Conservation (phyloP, 2,888 invertebrate genomes). For the Plagiodera versicolora region DNA sequence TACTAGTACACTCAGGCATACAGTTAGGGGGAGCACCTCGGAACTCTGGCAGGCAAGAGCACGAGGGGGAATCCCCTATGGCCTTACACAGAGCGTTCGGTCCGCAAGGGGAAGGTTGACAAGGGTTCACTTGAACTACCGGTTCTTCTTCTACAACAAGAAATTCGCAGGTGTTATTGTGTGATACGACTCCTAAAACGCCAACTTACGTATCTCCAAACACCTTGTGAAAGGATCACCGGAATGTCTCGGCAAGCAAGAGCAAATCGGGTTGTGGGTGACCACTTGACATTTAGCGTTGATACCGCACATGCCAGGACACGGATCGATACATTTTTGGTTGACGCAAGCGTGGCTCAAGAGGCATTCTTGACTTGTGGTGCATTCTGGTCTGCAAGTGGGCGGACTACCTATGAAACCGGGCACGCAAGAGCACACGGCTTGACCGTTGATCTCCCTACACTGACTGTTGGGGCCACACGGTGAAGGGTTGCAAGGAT, state of each 20-base stretch:
- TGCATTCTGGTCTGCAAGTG: constrained; percentile 76
- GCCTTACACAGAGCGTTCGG: constrained; percentile 73
- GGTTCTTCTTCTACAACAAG: constrained; percentile 42
- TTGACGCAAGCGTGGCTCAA: constrained; percentile 75
- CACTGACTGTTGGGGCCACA: constrained; percentile 82
- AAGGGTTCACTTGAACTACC: constrained; percentile 63
- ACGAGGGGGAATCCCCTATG: constrained; percentile 68
- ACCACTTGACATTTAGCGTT: constrained; percentile 75
- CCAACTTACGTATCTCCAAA: constrained; percentile 47
- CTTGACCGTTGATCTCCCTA: constrained; percentile 71
- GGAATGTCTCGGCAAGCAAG: constrained; percentile 66
- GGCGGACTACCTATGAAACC: constrained; percentile 77
- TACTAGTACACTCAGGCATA: constrained; percentile 77
- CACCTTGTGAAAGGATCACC: constrained; percentile 80
- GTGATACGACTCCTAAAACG: too few relatives aligned
- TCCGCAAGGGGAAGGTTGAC: constrained; percentile 80
- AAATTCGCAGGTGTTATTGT: not conserved
- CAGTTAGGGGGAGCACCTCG: constrained; percentile 75
- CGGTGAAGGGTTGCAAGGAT: constrained; percentile 71
- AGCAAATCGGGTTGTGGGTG: constrained; percentile 80
- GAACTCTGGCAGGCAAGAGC: constrained; percentile 71
- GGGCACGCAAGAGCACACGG: constrained; percentile 70
- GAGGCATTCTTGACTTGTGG: constrained; percentile 73
- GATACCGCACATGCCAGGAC: constrained; percentile 79
- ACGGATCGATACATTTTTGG: constrained; percentile 81